These are phyloP conservation scores for Sebastes hubbsi DNA, from an alignment of 2,797 vertebrate species.

Conservation along the genomic window DNA sequence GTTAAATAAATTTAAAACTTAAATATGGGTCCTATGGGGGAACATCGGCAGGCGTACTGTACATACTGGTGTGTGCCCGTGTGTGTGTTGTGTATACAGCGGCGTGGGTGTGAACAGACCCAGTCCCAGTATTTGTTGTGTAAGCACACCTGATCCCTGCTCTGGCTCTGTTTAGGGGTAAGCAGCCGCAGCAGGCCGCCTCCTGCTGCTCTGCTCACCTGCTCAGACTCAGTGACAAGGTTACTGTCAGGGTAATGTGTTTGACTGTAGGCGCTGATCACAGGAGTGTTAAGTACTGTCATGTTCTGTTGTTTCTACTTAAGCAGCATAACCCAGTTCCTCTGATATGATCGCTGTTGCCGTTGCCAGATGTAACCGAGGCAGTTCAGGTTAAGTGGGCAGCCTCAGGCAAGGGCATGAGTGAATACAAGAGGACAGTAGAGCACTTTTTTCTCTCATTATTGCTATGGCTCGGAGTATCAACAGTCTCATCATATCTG, in stretches of 20 bases:
- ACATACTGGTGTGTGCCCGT: background rate
- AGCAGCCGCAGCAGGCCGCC: conserved; percentile 43
- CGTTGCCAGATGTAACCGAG: conserved; percentile 64
- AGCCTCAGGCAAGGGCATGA: conserved; percentile 64
- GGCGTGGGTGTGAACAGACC: conserved; percentile 20
- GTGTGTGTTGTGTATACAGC: conserved; percentile 68
- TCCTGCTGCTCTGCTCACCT: conserved; percentile 22
- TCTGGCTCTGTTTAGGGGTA: conserved; percentile 64
- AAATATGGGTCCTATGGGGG: background rate
- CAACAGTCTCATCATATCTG: conserved; percentile 23
- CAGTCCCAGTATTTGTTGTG: conserved; percentile 63
- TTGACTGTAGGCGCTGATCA: conserved; percentile 18
- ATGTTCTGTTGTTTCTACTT: conserved; percentile 38
- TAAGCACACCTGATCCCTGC: conserved; percentile 58
- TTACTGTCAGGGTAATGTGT: conserved; percentile 39
- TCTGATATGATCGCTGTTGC: conserved; percentile 53
- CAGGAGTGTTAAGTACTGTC: conserved; percentile 28
- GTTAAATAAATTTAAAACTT: background rate
- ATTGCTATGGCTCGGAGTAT: conserved; percentile 12
- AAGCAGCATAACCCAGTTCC: conserved; percentile 49
- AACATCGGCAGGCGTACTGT: background rate
- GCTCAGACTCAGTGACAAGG: conserved; percentile 36
- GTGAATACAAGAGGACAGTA: conserved; percentile 52
- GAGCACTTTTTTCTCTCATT: conserved; percentile 46
- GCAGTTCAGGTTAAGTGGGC: conserved; percentile 69